phyloP scores from a whole-genome alignment of 2,888 invertebrate genomes.

The Notocelia uddmanniana region DNA sequence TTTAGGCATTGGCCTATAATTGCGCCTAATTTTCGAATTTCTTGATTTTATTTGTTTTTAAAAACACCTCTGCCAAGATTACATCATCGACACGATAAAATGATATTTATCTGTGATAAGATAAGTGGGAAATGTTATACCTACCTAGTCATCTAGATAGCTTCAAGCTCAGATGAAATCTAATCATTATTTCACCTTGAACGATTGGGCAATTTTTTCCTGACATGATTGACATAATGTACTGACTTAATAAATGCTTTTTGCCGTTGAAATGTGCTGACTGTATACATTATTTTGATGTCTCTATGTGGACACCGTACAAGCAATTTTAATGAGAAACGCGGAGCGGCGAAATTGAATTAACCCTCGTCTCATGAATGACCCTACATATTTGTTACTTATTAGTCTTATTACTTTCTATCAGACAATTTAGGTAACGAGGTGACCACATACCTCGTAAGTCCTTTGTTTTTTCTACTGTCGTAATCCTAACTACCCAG shows the following conservation, averaged over 20 bases:
- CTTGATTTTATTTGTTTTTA: too few species aligned
- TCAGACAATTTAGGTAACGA: slow-evolving; percentile 15
- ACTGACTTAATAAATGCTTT: too few species aligned
- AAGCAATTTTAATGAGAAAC: slow-evolving; percentile 15
- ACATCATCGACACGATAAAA: neutral
- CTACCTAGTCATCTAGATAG: neutral
- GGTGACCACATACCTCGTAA: neutral
- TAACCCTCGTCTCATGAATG: slow-evolving; percentile 15
- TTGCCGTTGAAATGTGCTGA: neutral
- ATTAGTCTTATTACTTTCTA: slow-evolving; percentile 25
- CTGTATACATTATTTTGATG: neutral
- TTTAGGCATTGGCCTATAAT: too few species aligned
- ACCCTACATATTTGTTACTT: slow-evolving; percentile 31
- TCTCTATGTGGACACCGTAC: neutral
- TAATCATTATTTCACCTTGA: neutral
- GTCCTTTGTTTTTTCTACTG: too few species aligned
- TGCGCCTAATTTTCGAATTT: too few species aligned
- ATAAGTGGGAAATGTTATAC: neutral
- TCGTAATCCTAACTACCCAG: too few species aligned
- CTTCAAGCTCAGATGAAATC: neutral
- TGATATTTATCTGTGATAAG: neutral
- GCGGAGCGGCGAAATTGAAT: slow-evolving; percentile 27
- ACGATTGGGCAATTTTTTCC: neutral
- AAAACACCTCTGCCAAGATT: neutral
- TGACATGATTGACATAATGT: too few species aligned